Evolutionary conservation across 1,140 invertebrate species (phyloP).

Genomic region (Drosophila azteca): DNA sequence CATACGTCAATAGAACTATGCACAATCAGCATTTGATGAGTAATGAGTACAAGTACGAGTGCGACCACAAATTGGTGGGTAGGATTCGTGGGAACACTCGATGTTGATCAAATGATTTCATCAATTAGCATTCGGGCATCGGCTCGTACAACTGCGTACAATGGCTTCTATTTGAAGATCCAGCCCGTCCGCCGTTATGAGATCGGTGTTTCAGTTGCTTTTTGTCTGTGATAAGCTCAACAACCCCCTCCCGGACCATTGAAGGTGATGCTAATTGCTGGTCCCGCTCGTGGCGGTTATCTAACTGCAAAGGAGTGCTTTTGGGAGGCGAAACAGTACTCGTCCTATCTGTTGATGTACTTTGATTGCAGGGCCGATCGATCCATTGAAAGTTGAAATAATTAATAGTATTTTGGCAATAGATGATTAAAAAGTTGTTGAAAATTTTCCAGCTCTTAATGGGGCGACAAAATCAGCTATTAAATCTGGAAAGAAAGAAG

Average conservation of each 20-base stretch:
- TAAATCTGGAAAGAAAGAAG: too few species aligned
- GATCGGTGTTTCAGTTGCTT: conserved; percentile 44
- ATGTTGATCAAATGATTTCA: conserved; percentile 54
- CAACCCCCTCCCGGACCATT: background rate
- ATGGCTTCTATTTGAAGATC: conserved; percentile 50
- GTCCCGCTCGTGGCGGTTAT: background rate
- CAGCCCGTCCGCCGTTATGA: background rate
- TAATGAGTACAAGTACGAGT: conserved; percentile 11
- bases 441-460: too few species aligned
- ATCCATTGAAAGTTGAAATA: conserved; percentile 1
- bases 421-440: too few species aligned
- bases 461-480: too few species aligned
- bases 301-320: conserved; percentile 10
- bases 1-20: conserved; percentile 45
- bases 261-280: conserved; percentile 18
- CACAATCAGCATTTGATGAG: conserved; percentile 32
- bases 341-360: background rate
- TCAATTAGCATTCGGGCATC: conserved; percentile 51
- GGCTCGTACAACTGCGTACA: conserved; percentile 10
- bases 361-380: background rate
- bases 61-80: background rate
- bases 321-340: conserved; percentile 8
- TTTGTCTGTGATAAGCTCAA: conserved; percentile 19
- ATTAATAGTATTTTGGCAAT: background rate
- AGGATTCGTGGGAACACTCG: conserved; percentile 30